Percentiles rank a stretch among this genome's conserved stretches.
Evolutionary conservation across 2,888 invertebrate species (phyloP).

Genomic region (Eristalis tenax): DNA sequence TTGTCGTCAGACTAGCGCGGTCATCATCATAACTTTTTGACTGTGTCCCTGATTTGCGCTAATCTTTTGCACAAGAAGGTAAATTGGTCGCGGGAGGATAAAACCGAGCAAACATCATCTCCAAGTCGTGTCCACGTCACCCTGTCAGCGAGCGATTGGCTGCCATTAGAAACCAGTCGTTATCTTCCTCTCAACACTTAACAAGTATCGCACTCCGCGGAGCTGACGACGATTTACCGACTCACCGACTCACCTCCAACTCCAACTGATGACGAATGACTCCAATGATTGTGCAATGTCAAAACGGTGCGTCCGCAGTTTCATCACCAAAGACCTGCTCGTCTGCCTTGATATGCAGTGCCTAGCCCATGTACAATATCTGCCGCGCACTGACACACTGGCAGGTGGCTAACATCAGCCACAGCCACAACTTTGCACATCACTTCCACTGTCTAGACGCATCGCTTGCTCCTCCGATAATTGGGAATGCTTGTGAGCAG

Average conservation of each 20-base stretch:
- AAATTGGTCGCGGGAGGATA: no score
- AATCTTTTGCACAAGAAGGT: no score
- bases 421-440: neutral
- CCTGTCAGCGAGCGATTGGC: neutral
- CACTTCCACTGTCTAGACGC: slow-evolving; percentile 36
- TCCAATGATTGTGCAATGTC: neutral
- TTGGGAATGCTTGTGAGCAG: slow-evolving; percentile 32
- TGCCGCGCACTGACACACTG: neutral
- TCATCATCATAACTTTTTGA: neutral
- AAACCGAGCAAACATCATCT: no score
- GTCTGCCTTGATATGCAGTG: neutral
- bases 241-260: neutral
- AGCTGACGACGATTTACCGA: neutral
- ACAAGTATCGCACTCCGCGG: neutral
- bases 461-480: neutral
- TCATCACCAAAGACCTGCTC: neutral
- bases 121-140: neutral
- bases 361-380: no score
- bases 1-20: neutral
- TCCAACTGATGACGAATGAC: neutral
- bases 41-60: neutral
- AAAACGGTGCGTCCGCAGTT: neutral
- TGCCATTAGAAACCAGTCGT: neutral
- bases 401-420: slow-evolving; percentile 1
- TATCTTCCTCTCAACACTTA: neutral